Base-by-base conservation (phyloP, 2,888 invertebrate genomes). In the Troides aeacus region DNA sequence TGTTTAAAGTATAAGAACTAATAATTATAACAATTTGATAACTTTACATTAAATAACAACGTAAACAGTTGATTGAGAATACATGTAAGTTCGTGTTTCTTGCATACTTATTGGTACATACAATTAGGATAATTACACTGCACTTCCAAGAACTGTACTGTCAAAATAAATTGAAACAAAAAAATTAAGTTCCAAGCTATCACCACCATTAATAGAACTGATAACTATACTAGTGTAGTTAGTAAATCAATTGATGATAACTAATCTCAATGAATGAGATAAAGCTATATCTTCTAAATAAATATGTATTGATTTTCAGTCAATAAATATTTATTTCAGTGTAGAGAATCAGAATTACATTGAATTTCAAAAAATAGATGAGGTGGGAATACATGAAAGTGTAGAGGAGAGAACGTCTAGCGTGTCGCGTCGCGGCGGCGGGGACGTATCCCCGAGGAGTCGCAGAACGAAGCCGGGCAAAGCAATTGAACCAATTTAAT, bases 401-500 rank as follows among this genome's bases (percentile, higher is more conserved):
- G 50, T 63, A 62, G 42, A 59, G 50, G 62, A 69, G 65, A 69
- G 65, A 65, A 42, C 59, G 70, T 70, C 70, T 70, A 63, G 66
- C 62, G 62, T 62, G 72, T 75, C 74, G 73, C 75, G 79, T 77
- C 76, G 79, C 78, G 76, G 75, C 76, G 76, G 78, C 80, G 79
- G 76, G 80, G 80, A 79, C 84, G 81, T 81, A 83, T 89, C 89
- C 87, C 87, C 81, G 79, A 84, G 88, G 88, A 86, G 80, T 79
- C 79, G 84, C 85, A 84, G 83, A 84, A 83, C 84, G 84, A 83
- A 85, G 83, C 86, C 84, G 85, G 82, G 84, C 85, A 81, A 86
- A 90, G 88, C 89, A 90, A 90, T 91, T 90, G 87, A 89, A 88
- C 90, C 91, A 92, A 91, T 92, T 91, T 90, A 89, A 89, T 90